These are phyloP conservation scores for Drosophila arawakana DNA, from an alignment of 1,140 invertebrate species.

Conservation along the genomic window DNA sequence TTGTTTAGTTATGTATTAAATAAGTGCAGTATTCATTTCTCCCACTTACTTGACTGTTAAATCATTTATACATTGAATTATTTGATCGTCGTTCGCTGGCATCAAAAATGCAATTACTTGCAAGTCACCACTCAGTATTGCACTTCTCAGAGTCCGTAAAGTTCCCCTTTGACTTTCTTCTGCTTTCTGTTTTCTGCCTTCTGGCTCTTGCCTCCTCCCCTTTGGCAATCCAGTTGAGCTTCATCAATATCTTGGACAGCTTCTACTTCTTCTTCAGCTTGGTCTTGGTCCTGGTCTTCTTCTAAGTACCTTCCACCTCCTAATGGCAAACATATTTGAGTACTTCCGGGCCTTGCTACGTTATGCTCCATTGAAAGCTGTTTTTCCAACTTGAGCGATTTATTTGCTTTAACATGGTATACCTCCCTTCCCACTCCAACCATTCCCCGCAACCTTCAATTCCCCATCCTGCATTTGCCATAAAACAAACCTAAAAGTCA, in stretches of 20 bases:
- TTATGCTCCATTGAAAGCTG: slow-evolving; percentile 22
- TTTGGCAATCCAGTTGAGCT: neutral
- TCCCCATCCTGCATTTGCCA: neutral
- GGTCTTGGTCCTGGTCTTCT: neutral
- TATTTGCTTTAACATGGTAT: slow-evolving; percentile 69
- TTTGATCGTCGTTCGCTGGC: slow-evolving; percentile 21
- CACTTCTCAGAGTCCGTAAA: slow-evolving; percentile 6
- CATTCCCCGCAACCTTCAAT: neutral
- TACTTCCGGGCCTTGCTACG: slow-evolving; percentile 30
- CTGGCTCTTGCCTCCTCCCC: neutral
- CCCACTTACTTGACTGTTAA: slow-evolving; percentile 1
- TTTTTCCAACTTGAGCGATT: slow-evolving; percentile 67
- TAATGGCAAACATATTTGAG: slow-evolving; percentile 55
- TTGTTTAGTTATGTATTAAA: neutral
- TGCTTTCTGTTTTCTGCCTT: neutral
- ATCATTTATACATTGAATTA: slow-evolving; percentile 30
- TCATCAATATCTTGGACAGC: slow-evolving; percentile 30
- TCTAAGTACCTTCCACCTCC: slow-evolving; percentile 42
- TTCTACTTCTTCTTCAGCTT: slow-evolving; percentile 2
- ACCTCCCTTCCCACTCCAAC: neutral
- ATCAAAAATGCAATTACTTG: slow-evolving; percentile 40
- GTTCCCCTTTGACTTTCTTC: neutral
- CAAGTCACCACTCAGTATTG: slow-evolving; percentile 17
- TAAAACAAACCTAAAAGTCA: slow-evolving; percentile 72
- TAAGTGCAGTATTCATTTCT: neutral